These are phyloP conservation scores for Chaetogeoica ovagalla DNA, from an alignment of 2,888 invertebrate genomes.

Conservation along the genomic window DNA sequence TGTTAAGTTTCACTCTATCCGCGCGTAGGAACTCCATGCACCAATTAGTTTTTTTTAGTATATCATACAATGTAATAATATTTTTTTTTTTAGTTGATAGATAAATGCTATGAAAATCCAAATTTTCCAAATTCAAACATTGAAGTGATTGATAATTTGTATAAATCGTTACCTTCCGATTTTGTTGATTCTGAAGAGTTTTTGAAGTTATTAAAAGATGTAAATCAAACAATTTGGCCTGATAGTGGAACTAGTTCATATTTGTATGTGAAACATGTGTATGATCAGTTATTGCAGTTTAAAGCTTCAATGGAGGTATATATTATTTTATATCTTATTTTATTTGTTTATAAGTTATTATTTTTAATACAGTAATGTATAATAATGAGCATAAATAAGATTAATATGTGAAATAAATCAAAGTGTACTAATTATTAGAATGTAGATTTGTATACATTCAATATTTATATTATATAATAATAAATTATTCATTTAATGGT, in stretches of 20 bases:
- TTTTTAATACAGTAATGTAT: too few relatives aligned
- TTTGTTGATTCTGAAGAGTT: slow-evolving; percentile 27
- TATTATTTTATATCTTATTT: not conserved
- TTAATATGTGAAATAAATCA: too few relatives aligned
- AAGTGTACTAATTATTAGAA: too few relatives aligned
- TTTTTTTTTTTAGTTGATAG: slow-evolving; percentile 37
- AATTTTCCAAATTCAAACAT: slow-evolving; percentile 42
- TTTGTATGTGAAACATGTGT: slow-evolving; percentile 13
- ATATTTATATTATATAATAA: too few relatives aligned
- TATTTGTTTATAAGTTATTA: too few relatives aligned
- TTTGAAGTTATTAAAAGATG: slow-evolving; percentile 21
- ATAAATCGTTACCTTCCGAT: slow-evolving; percentile 28
- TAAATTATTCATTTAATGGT: not conserved
- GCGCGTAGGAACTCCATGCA: too few relatives aligned
- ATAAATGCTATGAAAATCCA: slow-evolving; percentile 32
- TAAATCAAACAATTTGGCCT: slow-evolving; percentile 37
- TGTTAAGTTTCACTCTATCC: too few relatives aligned
- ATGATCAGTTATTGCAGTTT: slow-evolving; percentile 35
- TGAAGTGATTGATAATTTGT: slow-evolving; percentile 31
- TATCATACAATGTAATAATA: not conserved
- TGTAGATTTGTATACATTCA: too few relatives aligned
- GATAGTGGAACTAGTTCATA: slow-evolving; percentile 5
- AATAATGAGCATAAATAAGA: too few relatives aligned
- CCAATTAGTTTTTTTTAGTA: too few relatives aligned
- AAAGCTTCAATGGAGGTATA: slow-evolving; percentile 16